A percentile compares a stretch with the other conserved stretches of the same genome.
phyloP scores from a whole-genome alignment of 2,888 invertebrate genomes.

The Osmoderma eremita region DNA sequence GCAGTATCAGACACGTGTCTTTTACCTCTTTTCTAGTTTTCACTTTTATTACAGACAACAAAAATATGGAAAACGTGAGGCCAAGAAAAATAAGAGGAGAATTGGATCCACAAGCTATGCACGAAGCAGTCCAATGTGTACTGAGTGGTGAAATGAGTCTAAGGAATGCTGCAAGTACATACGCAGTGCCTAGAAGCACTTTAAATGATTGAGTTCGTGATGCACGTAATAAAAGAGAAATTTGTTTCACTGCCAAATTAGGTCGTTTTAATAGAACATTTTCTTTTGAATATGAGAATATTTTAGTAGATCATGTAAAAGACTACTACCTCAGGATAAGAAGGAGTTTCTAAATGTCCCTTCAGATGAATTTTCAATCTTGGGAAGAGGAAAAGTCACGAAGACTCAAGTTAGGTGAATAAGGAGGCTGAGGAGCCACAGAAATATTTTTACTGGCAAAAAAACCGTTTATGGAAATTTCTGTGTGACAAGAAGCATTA shows the following conservation, averaged over 20 bases:
- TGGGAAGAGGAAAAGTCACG: constrained; percentile 26
- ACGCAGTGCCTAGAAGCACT: constrained; percentile 4
- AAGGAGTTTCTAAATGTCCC: constrained; percentile 3
- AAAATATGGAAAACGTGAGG: background rate
- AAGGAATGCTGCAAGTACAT: background rate
- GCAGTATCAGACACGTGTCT: background rate
- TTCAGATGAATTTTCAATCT: constrained; percentile 28
- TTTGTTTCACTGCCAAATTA: constrained; percentile 5
- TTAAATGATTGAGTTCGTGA: constrained; percentile 3
- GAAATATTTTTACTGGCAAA: too few relatives aligned
- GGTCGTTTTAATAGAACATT: constrained; percentile 4
- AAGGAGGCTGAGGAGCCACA: too few relatives aligned
- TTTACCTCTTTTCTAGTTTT: constrained; percentile 3
- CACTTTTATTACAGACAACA: background rate
- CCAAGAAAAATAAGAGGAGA: background rate
- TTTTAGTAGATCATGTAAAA: too few relatives aligned
- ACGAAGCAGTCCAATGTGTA: constrained; percentile 7
- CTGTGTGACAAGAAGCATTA: too few relatives aligned
- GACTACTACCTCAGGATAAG: background rate
- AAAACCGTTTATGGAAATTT: too few relatives aligned
- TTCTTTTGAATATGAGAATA: background rate
- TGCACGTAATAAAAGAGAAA: background rate
- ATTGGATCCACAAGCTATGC: constrained; percentile 7
- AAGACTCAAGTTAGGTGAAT: too few relatives aligned
- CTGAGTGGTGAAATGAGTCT: constrained; percentile 1